Evolutionary conservation across 37 sponge, comb jelly and placozoan species (phyloP).

Genomic region (Lycopodina hypogea): DNA sequence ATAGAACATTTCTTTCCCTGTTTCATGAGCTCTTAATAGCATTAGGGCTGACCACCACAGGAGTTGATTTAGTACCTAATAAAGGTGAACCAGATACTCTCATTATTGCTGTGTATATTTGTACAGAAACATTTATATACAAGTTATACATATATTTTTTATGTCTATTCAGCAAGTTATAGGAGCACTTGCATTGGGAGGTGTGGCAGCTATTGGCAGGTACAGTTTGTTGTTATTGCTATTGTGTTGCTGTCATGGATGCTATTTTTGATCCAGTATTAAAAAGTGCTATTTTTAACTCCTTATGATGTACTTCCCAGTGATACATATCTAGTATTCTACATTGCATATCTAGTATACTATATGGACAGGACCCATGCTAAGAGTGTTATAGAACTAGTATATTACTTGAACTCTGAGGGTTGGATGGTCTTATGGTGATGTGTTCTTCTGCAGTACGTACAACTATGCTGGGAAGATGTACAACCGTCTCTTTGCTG

Average conservation of each 20-base stretch:
- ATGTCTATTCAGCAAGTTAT: constrained; percentile 65
- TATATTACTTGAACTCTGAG: background rate
- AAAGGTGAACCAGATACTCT: no score
- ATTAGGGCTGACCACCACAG: no score
- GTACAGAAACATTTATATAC: no score
- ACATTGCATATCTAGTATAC: background rate
- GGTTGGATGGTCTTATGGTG: no score
- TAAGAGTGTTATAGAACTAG: background rate
- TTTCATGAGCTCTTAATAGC: no score
- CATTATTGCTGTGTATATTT: no score
- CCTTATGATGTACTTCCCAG: no score
- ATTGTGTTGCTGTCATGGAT: background rate
- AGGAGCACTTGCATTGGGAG: constrained; percentile 59
- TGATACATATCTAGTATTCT: no score
- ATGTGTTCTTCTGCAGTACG: constrained; percentile 33
- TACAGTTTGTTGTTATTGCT: background rate
- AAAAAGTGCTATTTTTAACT: no score
- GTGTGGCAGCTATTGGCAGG: constrained; percentile 61
- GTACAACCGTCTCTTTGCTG: constrained; percentile 62
- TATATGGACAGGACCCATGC: background rate
- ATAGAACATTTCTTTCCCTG: no score
- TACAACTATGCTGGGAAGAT: constrained; percentile 74
- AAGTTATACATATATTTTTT: background rate
- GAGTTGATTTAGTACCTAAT: no score
- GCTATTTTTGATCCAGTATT: no score